phyloP scores from a whole-genome alignment of 1,140 invertebrate genomes.

The Cydia amplana region DNA sequence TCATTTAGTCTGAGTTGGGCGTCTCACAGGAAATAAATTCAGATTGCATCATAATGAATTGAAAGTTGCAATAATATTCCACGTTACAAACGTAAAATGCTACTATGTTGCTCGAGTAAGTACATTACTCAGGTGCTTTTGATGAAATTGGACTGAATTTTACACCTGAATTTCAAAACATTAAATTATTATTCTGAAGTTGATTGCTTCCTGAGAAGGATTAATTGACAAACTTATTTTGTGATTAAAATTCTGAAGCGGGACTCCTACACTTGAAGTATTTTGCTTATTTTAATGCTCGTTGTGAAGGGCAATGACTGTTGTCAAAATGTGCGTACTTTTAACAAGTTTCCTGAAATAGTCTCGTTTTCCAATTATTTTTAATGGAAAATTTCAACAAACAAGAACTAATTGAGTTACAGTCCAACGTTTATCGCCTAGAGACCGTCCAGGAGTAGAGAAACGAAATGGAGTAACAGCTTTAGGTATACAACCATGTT shows the following conservation, averaged over 20 bases:
- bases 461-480: background rate
- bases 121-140: constrained; percentile 1
- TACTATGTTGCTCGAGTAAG: background rate
- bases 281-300: background rate
- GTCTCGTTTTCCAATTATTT: background rate
- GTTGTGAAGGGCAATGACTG: background rate
- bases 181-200: background rate
- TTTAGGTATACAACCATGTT: background rate
- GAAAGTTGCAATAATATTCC: constrained; percentile 3
- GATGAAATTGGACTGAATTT: background rate
- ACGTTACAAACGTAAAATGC: background rate
- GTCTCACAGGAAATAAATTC: constrained; percentile 5
- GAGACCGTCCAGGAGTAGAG: background rate
- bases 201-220: background rate
- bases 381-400: background rate
- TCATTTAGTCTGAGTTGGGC: background rate
- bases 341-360: background rate
- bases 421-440: constrained; percentile 12
- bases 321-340: too few species aligned
- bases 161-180: background rate
- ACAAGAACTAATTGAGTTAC: constrained; percentile 14
- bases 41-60: constrained; percentile 11
- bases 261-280: background rate
- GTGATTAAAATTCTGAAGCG: background rate
- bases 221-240: background rate